Conservation (phyloP, 2,113 vertebrate genomes). For the Notiomystis cincta region DNA sequence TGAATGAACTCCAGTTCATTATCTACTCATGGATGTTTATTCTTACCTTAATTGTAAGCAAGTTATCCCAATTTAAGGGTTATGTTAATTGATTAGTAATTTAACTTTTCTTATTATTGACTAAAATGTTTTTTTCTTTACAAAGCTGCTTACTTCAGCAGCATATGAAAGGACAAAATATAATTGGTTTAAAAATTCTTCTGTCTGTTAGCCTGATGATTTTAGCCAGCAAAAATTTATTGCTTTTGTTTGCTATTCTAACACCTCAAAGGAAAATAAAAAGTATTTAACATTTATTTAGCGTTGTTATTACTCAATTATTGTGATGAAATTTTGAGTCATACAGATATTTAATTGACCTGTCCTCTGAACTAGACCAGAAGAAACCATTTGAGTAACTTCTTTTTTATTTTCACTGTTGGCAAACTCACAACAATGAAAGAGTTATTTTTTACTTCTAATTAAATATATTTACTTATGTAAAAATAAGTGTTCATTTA, state of each 20-base stretch:
- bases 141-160: not conserved
- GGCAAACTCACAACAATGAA: not conserved
- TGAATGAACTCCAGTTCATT: not conserved
- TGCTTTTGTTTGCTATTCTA: not conserved
- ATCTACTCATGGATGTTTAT: conserved; percentile 2
- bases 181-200: not conserved
- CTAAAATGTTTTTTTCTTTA: not conserved
- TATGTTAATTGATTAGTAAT: not conserved
- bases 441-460: not conserved
- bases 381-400: not conserved
- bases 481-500: not conserved
- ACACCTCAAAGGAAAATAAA: not conserved
- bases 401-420: not conserved
- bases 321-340: not conserved
- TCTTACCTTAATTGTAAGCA: not conserved
- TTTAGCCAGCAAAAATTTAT: not conserved
- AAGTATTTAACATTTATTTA: not conserved
- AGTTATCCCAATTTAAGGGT: not conserved
- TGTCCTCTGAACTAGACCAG: not conserved
- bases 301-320: not conserved
- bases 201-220: not conserved
- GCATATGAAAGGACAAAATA: not conserved
- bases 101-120: not conserved
- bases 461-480: not conserved
- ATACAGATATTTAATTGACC: not conserved